phyloP scores from a whole-genome alignment of 35 echinoderm and acorn worm species.

The Chiridota heheva region DNA sequence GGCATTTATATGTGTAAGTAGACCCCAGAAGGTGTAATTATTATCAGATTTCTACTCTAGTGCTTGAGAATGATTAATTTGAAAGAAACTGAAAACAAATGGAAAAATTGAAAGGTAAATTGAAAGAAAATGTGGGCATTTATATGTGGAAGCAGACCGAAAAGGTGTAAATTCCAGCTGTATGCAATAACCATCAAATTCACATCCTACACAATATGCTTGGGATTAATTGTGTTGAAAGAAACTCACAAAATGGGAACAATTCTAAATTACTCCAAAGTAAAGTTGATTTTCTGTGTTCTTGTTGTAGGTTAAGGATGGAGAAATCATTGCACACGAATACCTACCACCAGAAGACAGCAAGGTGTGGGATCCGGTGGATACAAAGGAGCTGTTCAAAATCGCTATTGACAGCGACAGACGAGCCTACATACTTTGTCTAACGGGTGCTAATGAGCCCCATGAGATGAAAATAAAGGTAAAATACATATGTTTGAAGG shows the following conservation, averaged over 20 bases:
- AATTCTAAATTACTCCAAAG: not conserved
- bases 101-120: too few species aligned
- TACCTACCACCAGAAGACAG: constrained; percentile 70
- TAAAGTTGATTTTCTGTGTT: not conserved
- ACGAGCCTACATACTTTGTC: constrained; percentile 44
- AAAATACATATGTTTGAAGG: too few species aligned
- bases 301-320: constrained; percentile 42
- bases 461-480: constrained; percentile 50
- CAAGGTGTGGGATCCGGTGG: constrained; percentile 74
- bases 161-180: not conserved
- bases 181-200: not conserved
- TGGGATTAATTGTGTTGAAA: not conserved
- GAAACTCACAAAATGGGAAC: not conserved
- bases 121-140: too few species aligned
- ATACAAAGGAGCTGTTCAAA: constrained; percentile 73
- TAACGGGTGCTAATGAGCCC: constrained; percentile 56
- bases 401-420: constrained; percentile 48
- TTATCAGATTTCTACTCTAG: too few species aligned
- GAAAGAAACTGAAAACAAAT: too few species aligned
- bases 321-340: constrained; percentile 65
- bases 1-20: too few species aligned
- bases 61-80: too few species aligned
- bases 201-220: not conserved
- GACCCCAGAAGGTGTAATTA: too few species aligned
- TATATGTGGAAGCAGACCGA: not conserved